Evolutionary conservation across 2,113 vertebrate species (phyloP).

Genomic region (Pandion haliaetus): DNA sequence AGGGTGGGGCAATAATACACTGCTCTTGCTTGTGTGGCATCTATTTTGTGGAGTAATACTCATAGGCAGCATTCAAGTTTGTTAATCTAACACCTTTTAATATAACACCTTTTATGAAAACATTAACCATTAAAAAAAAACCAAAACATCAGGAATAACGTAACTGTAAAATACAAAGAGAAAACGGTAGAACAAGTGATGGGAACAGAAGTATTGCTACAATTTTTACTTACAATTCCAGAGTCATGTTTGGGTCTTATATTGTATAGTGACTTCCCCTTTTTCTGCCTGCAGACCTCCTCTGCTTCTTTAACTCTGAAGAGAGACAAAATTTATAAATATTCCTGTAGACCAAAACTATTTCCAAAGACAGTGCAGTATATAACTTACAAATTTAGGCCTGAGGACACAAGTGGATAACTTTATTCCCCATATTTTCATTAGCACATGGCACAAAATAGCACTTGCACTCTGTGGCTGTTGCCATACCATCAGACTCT

Average conservation of each 20-base stretch:
- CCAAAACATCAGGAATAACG: background rate
- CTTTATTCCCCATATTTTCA: background rate
- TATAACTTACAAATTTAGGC: background rate
- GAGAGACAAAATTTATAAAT: background rate
- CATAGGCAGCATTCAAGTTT: background rate
- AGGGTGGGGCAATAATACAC: background rate
- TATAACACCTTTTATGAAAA: background rate
- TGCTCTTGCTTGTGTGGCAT: background rate
- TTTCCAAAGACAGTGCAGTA: background rate
- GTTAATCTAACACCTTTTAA: background rate
- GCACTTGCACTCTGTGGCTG: background rate
- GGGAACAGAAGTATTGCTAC: background rate
- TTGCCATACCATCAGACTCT: background rate
- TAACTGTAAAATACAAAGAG: background rate
- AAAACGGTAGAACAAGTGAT: background rate
- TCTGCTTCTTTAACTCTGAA: conserved; percentile 90
- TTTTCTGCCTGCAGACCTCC: conserved; percentile 89
- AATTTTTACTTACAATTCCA: conserved; percentile 86
- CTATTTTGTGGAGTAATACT: background rate
- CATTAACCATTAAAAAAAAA: background rate
- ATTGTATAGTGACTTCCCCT: conserved; percentile 91
- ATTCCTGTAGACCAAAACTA: background rate
- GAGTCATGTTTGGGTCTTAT: conserved; percentile 94
- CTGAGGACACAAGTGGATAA: background rate
- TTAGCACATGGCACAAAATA: background rate